Evolutionary conservation across 2,888 invertebrate genomes (phyloP), one percentile per base, ranked within the genome.

Genomic region (Zygothrica quintamaculata): DNA sequence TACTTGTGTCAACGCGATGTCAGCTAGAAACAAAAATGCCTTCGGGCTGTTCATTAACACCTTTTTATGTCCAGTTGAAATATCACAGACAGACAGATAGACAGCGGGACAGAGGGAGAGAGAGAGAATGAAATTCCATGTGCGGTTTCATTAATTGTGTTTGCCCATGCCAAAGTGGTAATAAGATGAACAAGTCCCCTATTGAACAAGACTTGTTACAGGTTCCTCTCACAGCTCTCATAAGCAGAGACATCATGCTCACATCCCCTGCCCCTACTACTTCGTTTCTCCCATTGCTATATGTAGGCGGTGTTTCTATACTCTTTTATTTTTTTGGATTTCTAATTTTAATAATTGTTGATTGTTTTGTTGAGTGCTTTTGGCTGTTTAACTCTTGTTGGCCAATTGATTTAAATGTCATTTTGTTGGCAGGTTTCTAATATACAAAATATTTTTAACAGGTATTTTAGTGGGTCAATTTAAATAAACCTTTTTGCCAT

Each of bases 111-210:
- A n/a, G n/a, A n/a, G n/a, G n/a, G n/a, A n/a, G n/a, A n/a, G n/a
- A n/a, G n/a, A n/a, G n/a, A 39, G 55, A 73, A 69, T 52, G 70
- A 76, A 64, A 80, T 84, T 64, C 74, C 80, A 70, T 73, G 56
- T 85, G 79, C 65, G 80, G 80, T 79, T 80, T 80, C 84, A 65
- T 79, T 80, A 86, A 86, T 84, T 79, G 73, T 80, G 74, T 86
- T 86, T 80, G 86, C 80, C 78, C 61, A 80, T 62, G 69, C 57
- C 59, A 77, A 59, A 70, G 60, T 77, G 74, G 80, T 79, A 80
- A 82, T 84, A 64, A 73, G 76, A 78, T 82, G 82, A 64, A 55
- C 74, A 67, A 55, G 47, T 48, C 7, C 8, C 67, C 43, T 34
- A 15, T 48, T 34, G 56, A 55, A 55, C 64, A 61, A 57, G 61